These are phyloP conservation scores for Sebastes hubbsi DNA, from an alignment of 2,797 vertebrate genomes.

Conservation along the genomic window DNA sequence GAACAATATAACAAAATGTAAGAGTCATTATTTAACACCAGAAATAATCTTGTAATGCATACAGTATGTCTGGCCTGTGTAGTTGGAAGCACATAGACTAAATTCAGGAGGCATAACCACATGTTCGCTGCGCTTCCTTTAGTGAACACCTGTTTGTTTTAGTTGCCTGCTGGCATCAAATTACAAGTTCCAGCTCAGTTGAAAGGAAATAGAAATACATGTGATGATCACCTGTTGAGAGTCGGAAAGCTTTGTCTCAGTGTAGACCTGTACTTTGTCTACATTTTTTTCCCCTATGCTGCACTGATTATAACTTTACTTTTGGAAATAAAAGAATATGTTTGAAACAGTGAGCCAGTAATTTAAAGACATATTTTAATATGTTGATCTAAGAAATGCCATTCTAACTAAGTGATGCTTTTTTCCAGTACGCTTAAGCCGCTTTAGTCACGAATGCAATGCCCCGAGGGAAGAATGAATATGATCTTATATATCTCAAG, in stretches of 20 bases:
- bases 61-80: not conserved
- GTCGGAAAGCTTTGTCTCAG: not conserved
- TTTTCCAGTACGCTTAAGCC: not conserved
- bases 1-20: not conserved
- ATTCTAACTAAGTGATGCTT: slow-evolving; percentile 13
- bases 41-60: not conserved
- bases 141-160: slow-evolving; percentile 36
- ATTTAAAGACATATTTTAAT: not conserved
- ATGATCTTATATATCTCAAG: slow-evolving; percentile 10
- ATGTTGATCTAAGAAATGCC: slow-evolving; percentile 15
- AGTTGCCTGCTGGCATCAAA: slow-evolving; percentile 29
- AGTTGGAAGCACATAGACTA: slow-evolving; percentile 31
- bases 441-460: not conserved
- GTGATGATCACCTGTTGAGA: slow-evolving; percentile 8
- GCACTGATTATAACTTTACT: not conserved
- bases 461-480: not conserved
- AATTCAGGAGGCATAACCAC: not conserved
- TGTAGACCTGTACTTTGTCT: not conserved
- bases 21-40: not conserved
- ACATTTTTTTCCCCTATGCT: not conserved
- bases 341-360: not conserved
- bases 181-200: slow-evolving; percentile 36
- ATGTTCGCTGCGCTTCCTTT: not conserved
- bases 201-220: slow-evolving; percentile 36
- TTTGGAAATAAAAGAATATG: not conserved